Percentiles rank a stretch among this genome's conserved stretches.
phyloP scores from a whole-genome alignment of 2,888 invertebrate genomes.

The Eristalinus aeneus region DNA sequence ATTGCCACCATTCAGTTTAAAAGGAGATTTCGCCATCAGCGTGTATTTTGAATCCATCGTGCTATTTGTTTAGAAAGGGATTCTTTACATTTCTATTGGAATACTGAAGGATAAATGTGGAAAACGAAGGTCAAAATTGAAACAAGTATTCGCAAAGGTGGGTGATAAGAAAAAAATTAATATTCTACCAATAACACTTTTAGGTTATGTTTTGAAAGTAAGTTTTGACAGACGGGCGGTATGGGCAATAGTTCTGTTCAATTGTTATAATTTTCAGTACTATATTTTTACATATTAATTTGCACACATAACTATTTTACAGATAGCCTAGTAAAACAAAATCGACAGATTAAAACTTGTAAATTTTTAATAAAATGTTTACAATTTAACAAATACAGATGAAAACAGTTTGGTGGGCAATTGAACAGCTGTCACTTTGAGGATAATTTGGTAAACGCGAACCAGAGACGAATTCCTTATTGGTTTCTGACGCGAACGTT shows the following conservation, averaged over 20 bases:
- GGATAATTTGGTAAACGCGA: too few species aligned
- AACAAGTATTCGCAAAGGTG: slow-evolving; percentile 7
- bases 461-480: too few species aligned
- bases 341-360: too few species aligned
- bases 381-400: too few species aligned
- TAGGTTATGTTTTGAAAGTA: slow-evolving; percentile 68
- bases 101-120: neutral
- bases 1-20: slow-evolving; percentile 71
- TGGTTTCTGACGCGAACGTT: too few species aligned
- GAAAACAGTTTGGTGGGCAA: too few species aligned
- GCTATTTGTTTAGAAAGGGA: neutral
- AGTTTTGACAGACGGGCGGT: slow-evolving; percentile 50
- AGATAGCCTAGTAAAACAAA: too few species aligned
- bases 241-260: neutral
- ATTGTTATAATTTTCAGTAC: too few species aligned
- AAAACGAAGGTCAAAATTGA: slow-evolving; percentile 8
- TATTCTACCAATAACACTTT: slow-evolving; percentile 9
- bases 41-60: slow-evolving; percentile 75
- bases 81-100: slow-evolving; percentile 51
- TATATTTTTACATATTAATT: too few species aligned
- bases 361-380: too few species aligned
- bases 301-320: too few species aligned
- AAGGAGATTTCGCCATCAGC: slow-evolving; percentile 72
- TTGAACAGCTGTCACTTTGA: too few species aligned
- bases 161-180: slow-evolving; percentile 14